Evolutionary conservation across 1,140 invertebrate species (phyloP).

Genomic region (Lycorma delicatula): DNA sequence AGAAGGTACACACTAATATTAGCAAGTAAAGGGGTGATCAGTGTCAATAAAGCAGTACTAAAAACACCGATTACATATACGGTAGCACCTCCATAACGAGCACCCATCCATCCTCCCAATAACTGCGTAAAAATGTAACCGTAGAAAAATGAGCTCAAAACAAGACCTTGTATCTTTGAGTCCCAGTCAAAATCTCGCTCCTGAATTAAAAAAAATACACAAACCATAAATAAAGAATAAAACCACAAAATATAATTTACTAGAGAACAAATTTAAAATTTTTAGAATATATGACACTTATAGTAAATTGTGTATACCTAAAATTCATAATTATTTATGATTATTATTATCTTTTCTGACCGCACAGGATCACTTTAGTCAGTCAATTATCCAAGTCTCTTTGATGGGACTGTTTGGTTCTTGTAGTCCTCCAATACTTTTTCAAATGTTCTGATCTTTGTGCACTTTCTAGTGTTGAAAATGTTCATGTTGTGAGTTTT

Average conservation of each 20-base stretch:
- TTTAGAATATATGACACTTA: not conserved
- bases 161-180: slow-evolving; percentile 42
- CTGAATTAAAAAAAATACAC: slow-evolving; percentile 36
- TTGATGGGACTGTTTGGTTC: too few relatives aligned
- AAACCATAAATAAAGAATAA: not conserved
- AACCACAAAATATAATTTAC: slow-evolving; percentile 54
- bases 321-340: too few relatives aligned
- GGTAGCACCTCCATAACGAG: slow-evolving; percentile 56
- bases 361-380: too few relatives aligned
- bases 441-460: too few relatives aligned
- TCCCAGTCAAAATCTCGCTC: slow-evolving; percentile 56
- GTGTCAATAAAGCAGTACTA: slow-evolving; percentile 66
- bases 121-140: slow-evolving; percentile 57
- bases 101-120: slow-evolving; percentile 62
- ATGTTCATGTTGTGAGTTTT: too few relatives aligned
- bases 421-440: too few relatives aligned
- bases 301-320: slow-evolving; percentile 33
- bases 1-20: slow-evolving; percentile 60
- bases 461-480: too few relatives aligned
- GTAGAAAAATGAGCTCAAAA: slow-evolving; percentile 60
- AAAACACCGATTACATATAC: slow-evolving; percentile 74
- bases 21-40: slow-evolving; percentile 72
- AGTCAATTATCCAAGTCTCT: too few relatives aligned
- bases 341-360: too few relatives aligned
- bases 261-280: slow-evolving; percentile 60